Evolutionary conservation across 2,797 vertebrate genomes (phyloP).

Genomic region (Telmatherina bonti): DNA sequence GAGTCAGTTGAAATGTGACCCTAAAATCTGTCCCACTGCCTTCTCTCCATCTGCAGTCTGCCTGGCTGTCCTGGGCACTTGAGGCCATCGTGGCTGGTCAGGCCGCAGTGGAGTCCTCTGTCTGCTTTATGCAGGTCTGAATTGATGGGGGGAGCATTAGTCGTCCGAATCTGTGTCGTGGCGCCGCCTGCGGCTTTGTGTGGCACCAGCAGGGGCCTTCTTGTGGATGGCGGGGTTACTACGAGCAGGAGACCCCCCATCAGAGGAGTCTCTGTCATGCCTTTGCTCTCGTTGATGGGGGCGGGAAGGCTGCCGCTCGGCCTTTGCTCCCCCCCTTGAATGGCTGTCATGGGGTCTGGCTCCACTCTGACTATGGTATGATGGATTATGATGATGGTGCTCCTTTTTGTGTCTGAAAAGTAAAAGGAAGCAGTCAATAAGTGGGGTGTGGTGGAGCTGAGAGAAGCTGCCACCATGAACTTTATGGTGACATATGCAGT

Average conservation of each 20-base stretch:
- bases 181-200: slow-evolving; percentile 83
- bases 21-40: slow-evolving; percentile 30
- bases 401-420: slow-evolving; percentile 82
- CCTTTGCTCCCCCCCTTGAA: slow-evolving; percentile 83
- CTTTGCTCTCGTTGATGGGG: slow-evolving; percentile 72
- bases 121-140: slow-evolving; percentile 49
- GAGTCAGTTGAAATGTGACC: slow-evolving; percentile 19
- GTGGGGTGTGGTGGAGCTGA: slow-evolving; percentile 39
- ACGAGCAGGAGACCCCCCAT: slow-evolving; percentile 76
- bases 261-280: slow-evolving; percentile 82
- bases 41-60: slow-evolving; percentile 27
- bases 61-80: slow-evolving; percentile 41
- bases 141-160: slow-evolving; percentile 66
- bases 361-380: slow-evolving; percentile 85
- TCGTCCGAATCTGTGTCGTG: slow-evolving; percentile 85
- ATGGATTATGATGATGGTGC: slow-evolving; percentile 85
- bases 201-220: slow-evolving; percentile 73
- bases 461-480: slow-evolving; percentile 24
- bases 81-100: slow-evolving; percentile 49
- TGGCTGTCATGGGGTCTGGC: slow-evolving; percentile 83
- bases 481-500: slow-evolving; percentile 15
- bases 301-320: slow-evolving; percentile 71
- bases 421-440: slow-evolving; percentile 75
- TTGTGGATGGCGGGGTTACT: slow-evolving; percentile 74
- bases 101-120: slow-evolving; percentile 52